Evolutionary conservation across 2,113 vertebrate genomes (phyloP), one percentile per base, ranked within the genome.

Genomic region (Hucho hucho): DNA sequence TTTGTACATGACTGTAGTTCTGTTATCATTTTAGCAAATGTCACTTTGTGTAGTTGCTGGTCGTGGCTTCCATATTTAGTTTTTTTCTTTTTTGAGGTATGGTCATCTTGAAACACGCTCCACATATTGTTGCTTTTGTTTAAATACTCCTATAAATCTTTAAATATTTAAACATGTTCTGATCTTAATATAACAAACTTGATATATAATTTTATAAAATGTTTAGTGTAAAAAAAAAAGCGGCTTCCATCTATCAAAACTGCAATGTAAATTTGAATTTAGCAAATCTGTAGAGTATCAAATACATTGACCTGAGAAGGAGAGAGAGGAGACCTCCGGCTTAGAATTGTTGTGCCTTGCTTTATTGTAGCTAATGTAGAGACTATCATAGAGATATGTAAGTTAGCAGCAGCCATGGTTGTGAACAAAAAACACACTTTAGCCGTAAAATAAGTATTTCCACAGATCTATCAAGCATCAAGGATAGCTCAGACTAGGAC

Each of bases 51-150:
- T 85, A 74, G 76, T 76, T 81, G 71, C 79, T 88, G 89, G 85
- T 65, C 83, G 82, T 87, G 75, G 78, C 82, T 82, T 85, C 72
- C 53, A 43, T 72, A 25, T 70, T 56, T 74, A 75, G 76, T 77
- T 64, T 84, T 75, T 75, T 43, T 16, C 5, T 53, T 4, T 58
- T 46, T 65, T 59, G 61, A 71, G 74, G n/a, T 13, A 3, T 46
- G 72, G 73, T 78, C n/a, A 3, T 47, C 75, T 87, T 87, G 70
- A 81, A 88, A 87, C 46, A 79, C 82, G 76, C 86, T 89, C 84
- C 88, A 81, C 37, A 78, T 71, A 43, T 70, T 82, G 25, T 66
- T 16, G 4, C 11, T 66, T 32, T 67, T 18, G 29, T 67, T 12
- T 0, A 18, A 7, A 28, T 20, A 32, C 20, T 18, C 18, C 58